These are phyloP conservation scores for Vesta saturnalis DNA, from an alignment of 2,888 invertebrate genomes.

Conservation along the genomic window DNA sequence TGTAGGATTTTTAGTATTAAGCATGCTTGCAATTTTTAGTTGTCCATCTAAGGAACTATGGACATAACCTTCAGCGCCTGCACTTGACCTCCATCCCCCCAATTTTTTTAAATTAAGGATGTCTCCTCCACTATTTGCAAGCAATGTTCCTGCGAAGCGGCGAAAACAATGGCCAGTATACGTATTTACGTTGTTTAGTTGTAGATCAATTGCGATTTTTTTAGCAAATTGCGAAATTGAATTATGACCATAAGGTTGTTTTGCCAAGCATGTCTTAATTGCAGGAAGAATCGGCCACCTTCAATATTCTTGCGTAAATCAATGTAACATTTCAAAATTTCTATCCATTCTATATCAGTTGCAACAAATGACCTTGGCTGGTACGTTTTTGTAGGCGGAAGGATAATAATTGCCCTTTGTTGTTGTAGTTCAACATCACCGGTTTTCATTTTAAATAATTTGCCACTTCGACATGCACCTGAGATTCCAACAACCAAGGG, in stretches of 20 bases:
- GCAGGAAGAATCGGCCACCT: neutral
- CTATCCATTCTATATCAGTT: neutral
- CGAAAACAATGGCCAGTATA: too few species aligned
- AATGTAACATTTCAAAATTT: neutral
- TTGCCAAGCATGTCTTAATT: too few species aligned
- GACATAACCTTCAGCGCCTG: conserved; percentile 8
- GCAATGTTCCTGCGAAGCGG: neutral
- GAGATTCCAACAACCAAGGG: conserved; percentile 8
- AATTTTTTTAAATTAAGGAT: conserved; percentile 2
- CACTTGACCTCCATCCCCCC: conserved; percentile 8
- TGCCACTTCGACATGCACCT: neutral
- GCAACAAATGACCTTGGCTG: neutral
- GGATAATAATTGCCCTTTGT: conserved; percentile 2
- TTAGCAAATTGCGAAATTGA: conserved; percentile 1
- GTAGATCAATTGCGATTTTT: neutral
- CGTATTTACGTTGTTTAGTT: neutral
- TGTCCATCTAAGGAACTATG: neutral
- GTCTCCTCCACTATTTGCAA: conserved; percentile 8
- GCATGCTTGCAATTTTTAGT: conserved; percentile 4
- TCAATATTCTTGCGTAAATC: conserved; percentile 3
- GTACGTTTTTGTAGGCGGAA: neutral
- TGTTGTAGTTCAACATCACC: neutral
- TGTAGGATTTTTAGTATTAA: neutral
- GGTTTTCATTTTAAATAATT: conserved; percentile 9
- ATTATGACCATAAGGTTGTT: too few species aligned